Base-by-base conservation (phyloP, 2,113 vertebrate genomes). In the Pithys albifrons region DNA sequence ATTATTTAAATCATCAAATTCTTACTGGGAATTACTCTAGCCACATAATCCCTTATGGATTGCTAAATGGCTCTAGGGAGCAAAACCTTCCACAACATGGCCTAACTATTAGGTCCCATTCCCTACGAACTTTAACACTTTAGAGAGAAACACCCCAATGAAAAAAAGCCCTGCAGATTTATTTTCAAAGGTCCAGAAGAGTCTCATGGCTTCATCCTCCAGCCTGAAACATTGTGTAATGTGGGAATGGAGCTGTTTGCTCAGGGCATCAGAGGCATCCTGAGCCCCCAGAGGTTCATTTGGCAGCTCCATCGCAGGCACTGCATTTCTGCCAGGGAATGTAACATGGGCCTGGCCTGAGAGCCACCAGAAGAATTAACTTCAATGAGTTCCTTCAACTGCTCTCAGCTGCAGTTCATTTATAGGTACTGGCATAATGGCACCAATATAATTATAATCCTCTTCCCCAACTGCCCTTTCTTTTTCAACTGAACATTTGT, bases 21-120 rank as follows among this genome's bases (percentile, higher is more conserved):
- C 45, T 72, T 75, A 71, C 14, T 28, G 64, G 45, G 20, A 94
- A 29, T 35, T 65, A 37, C 12, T 69, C 7, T 4, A 81, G 33
- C 33, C 39, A 81, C 1, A 0, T 48, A 61, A 41, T 67, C 57
- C 72, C 33, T 57, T 48, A 31, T 0, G 2, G 55, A 61, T 54
- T 82, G 81, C 43, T 75, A 67, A 65, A 64, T 5, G 19, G 12
- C 31, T 93, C 19, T 46, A 64, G 41, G 59, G 8, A 83, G 7
- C 5, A n/a, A 78, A 79, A 54, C 22, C 20, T 66, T 45, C 16
- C 65, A 64, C 57, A 94, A 45, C 12, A 45, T 3, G 3, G 8
- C 31, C 19, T 76, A 66, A 22, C 14, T 51, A 24, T 31, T 55
- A n/a, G 12, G 4, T 19, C 35, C 37, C 23, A 54, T 61, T 84